Base-by-base conservation (phyloP, 1,140 invertebrate species). In the Heliconius congener region DNA sequence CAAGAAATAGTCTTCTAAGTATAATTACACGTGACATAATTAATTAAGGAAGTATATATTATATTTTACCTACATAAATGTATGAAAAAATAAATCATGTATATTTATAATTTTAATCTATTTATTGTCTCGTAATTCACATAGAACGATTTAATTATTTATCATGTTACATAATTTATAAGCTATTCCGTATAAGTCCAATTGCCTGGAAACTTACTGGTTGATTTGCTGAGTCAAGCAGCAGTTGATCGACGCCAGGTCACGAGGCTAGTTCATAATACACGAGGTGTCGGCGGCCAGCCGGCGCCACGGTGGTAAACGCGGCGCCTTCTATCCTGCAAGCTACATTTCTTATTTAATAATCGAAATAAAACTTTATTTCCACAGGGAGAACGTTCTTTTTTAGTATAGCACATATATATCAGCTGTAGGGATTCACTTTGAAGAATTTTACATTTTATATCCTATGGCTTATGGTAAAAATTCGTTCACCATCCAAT, bases 211-310 rank as follows among this genome's bases (percentile, higher is more conserved):
- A 90, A 92, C 76, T 89, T 82, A 89, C 84, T 90, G 82, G 86
- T 81, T 88, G 85, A 83, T 88, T 90, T 91, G 89, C 82, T 88
- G 87, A 92, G 89, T 92, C 88, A 92, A 91, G 90, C 91, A 88
- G 85, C 86, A 92, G 88, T 92, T 91, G 91, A 93, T 93, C 90
- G 91, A 90, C 88, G 91, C 87, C 92, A 85, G 91, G 93, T 94
- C 90, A 92, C 90, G 87, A 81, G 90, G 91, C 91, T 93, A 93
- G 93, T 93, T 89, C 91, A 94, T 94, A 92, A 93, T 93, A 93
- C 91, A 93, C 91, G 91, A 93, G 91, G 91, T 93, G 91, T 90
- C 86, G 88, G 89, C 92, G 92, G 90, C 93, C 83, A 87, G 90
- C 85, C 90, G 92, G 93, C 93, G 93, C 93, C 91, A 93, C 83